Evolutionary conservation across 2,888 invertebrate species (phyloP).

Genomic region (Itoplectis maculator): DNA sequence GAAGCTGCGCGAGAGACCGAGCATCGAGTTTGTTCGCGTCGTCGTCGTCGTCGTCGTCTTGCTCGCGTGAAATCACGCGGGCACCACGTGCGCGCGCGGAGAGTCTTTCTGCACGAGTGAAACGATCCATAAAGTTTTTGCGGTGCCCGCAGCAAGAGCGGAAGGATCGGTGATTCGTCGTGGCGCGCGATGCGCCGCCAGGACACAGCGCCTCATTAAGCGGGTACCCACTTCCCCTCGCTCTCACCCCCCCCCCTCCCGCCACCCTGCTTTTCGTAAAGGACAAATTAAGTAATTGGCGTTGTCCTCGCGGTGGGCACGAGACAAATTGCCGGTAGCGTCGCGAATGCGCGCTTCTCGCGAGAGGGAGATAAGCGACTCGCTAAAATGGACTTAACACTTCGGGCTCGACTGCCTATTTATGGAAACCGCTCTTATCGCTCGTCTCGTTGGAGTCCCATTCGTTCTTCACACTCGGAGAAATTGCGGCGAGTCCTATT

Average conservation of each 20-base stretch:
- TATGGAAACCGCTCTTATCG: not conserved
- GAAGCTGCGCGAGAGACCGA: conserved; percentile 18
- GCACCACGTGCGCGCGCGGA: conserved; percentile 47
- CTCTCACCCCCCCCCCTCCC: too few species aligned
- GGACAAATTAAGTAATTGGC: conserved; percentile 66
- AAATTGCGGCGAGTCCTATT: too few species aligned
- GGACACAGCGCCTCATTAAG: conserved; percentile 58
- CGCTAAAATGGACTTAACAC: conserved; percentile 3
- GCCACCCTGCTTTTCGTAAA: conserved; percentile 56
- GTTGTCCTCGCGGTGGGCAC: conserved; percentile 49
- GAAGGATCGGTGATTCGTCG: conserved; percentile 54
- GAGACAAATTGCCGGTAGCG: conserved; percentile 62
- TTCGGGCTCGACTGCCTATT: not conserved
- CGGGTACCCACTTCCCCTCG: too few species aligned
- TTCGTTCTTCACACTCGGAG: not conserved
- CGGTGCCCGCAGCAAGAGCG: conserved; percentile 24
- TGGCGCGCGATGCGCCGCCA: conserved; percentile 10
- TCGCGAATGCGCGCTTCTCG: conserved; percentile 24
- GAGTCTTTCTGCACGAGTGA: conserved; percentile 7
- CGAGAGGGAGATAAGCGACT: not conserved
- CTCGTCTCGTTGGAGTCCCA: not conserved
- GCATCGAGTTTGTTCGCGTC: conserved; percentile 59
- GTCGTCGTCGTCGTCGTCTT: conserved; percentile 41
- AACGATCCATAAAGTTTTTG: conserved; percentile 62
- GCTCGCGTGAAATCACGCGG: conserved; percentile 69